Evolutionary conservation across 2,797 vertebrate species (phyloP).

Genomic region (Pipistrellus pygmaeus): DNA sequence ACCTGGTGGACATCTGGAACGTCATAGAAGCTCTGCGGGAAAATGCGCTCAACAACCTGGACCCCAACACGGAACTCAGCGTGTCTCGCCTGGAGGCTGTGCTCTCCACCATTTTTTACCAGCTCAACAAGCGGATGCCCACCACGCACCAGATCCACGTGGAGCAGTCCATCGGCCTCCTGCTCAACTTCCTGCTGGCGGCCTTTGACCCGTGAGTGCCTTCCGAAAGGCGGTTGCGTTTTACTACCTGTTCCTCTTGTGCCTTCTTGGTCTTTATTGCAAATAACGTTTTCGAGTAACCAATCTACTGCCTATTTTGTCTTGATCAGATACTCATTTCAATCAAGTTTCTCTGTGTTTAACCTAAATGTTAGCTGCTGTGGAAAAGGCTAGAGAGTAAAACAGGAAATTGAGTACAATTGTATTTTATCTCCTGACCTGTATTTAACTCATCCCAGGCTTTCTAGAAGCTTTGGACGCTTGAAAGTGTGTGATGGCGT

Average conservation of each 20-base stretch:
- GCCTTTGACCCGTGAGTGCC: slow-evolving; percentile 97
- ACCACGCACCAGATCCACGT: slow-evolving; percentile 98
- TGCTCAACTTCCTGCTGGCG: slow-evolving; percentile 98
- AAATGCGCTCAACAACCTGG: slow-evolving; percentile 95
- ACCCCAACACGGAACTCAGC: slow-evolving; percentile 93
- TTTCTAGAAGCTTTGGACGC: background rate
- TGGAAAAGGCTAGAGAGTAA: background rate
- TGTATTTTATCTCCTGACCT: slow-evolving; percentile 30
- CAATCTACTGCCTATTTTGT: background rate
- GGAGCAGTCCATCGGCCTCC: slow-evolving; percentile 96
- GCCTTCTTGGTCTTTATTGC: background rate
- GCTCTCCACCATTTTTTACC: slow-evolving; percentile 96
- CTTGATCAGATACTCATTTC: background rate
- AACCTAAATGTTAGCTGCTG: background rate
- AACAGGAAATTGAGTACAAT: background rate
- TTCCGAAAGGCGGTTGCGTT: background rate
- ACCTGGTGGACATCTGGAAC: slow-evolving; percentile 99
- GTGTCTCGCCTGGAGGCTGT: slow-evolving; percentile 96
- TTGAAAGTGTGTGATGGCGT: background rate
- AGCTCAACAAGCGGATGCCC: slow-evolving; percentile 99
- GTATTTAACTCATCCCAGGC: background rate
- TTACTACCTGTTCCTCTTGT: background rate
- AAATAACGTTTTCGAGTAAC: background rate
- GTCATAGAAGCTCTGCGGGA: slow-evolving; percentile 98
- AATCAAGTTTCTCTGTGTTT: background rate